Evolutionary conservation across 53 echinoderm and acorn worm species (phyloP).

Genomic region (Echinometra lucunter): DNA sequence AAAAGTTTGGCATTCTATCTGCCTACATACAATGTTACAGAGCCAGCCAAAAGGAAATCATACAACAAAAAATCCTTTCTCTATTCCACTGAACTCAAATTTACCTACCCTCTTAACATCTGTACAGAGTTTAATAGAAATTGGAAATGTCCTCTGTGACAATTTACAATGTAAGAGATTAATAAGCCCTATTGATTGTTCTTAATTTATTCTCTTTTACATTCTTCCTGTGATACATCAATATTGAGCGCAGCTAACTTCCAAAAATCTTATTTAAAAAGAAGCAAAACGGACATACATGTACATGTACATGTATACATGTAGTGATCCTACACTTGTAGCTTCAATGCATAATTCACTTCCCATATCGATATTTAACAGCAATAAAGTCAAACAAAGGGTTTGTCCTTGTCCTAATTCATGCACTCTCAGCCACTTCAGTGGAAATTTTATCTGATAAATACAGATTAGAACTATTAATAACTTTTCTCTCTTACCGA

Average conservation of each 20-base stretch:
- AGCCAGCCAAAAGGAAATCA: too few species aligned
- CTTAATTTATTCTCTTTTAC: too few species aligned
- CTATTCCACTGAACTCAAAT: neutral
- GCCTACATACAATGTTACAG: conserved; percentile 26
- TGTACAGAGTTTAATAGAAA: too few species aligned
- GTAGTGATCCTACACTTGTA: neutral
- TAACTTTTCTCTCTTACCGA: neutral
- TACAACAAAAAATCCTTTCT: neutral
- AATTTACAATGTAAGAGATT: too few species aligned
- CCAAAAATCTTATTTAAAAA: neutral
- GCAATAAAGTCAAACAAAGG: neutral
- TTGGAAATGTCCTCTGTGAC: too few species aligned
- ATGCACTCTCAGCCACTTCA: neutral
- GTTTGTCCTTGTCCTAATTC: neutral
- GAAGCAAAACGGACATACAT: neutral
- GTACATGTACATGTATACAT: conserved; percentile 1
- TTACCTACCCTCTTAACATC: too few species aligned
- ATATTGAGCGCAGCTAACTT: neutral
- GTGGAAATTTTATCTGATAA: neutral
- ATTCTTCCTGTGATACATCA: neutral
- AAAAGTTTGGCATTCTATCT: neutral
- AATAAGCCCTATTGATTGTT: too few species aligned
- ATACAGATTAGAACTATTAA: conserved; percentile 11
- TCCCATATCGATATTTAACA: too few species aligned
- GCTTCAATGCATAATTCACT: too few species aligned